Base-by-base conservation (phyloP, 2,888 invertebrate species). In the Bhutanitis thaidina region DNA sequence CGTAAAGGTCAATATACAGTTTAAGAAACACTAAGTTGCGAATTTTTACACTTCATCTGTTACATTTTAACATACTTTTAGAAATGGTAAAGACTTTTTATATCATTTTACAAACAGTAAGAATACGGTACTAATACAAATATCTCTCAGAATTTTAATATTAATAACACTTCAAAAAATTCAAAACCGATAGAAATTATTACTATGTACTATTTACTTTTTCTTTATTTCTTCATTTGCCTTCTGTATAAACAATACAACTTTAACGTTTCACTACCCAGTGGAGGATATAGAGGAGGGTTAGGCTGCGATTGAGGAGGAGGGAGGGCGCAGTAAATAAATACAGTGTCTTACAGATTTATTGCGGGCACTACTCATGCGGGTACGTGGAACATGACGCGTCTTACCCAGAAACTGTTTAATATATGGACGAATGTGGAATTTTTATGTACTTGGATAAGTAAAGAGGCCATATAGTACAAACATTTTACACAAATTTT, bases 271-370 rank as follows among this genome's bases (percentile, higher is more conserved):
- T 62, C 60, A n/a, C 57, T 66, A 68, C 60, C 56, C 67, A 68
- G 64, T 58, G 66, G 56, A 39, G 56, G 58, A 53, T 51, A 41
- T 39, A 29, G 43, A 52, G 60, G 62, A 1, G 64, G 54, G 60
- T 58, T 60, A 57, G 57, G 57, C 56, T 57, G 54, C 52, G 57
- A 41, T 12, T 16, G 41, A 57, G 30, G 52, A 55, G 25, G 51
- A n/a, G 67, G 62, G 59, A 62, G 59, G 62, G 52, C 52, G 60
- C 63, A 73, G 79, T 81, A 84, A 84, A 85, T 87, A 87, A 84
- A 85, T 85, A 83, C 71, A 78, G 67, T 66, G 69, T 71, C 77
- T 78, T 78, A 71, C 67, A 73, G 80, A 87, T 87, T 86, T 87
- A 86, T 87, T 80, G 78, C 83, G 70, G 75, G 74, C 75, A 74